Evolutionary conservation across 2,113 vertebrate species (phyloP).

Genomic region (Cairina moschata): DNA sequence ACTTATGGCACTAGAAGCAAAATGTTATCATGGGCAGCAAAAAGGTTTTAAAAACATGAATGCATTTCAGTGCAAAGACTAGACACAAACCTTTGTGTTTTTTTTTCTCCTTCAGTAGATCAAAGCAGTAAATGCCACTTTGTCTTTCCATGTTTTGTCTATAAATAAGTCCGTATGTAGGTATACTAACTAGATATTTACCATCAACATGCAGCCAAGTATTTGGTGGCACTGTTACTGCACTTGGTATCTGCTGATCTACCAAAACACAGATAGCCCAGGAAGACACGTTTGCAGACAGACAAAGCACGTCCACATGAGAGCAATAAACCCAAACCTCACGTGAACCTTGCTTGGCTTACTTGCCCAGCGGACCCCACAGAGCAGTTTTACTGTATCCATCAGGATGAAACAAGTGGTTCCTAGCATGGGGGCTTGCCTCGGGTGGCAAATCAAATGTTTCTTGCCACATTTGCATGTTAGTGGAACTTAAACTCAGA

Average conservation of each 20-base stretch:
- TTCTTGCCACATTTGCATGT: background rate
- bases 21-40: background rate
- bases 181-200: background rate
- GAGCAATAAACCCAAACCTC: background rate
- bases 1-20: background rate
- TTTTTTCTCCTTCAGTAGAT: background rate
- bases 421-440: accelerated
- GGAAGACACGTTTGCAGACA: background rate
- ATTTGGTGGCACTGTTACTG: background rate
- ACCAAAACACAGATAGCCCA: background rate
- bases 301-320: background rate
- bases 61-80: background rate
- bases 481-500: background rate
- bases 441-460: background rate
- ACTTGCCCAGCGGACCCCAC: background rate
- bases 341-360: background rate
- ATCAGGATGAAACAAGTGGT: accelerated
- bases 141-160: background rate
- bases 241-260: background rate
- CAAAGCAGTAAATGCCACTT: background rate
- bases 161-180: background rate
- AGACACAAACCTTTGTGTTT: background rate
- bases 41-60: background rate
- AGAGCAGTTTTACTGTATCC: accelerated
- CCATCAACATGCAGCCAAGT: background rate